These are phyloP conservation scores for Melitaea cinxia DNA, from an alignment of 1,140 invertebrate species.

Conservation along the genomic window DNA sequence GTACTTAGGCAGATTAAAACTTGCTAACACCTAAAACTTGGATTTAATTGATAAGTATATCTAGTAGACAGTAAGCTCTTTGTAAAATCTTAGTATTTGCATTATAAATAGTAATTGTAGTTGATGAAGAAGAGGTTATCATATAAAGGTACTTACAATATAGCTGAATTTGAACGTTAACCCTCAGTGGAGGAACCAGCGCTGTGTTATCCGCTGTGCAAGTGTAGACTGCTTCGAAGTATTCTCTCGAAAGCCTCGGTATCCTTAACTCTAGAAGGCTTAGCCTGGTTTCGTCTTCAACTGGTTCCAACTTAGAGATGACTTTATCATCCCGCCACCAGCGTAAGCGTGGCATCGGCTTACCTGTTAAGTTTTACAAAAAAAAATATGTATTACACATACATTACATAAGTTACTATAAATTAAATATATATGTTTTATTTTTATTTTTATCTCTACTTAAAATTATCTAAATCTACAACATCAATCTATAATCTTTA, in stretches of 20 bases:
- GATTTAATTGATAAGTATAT: too few relatives aligned
- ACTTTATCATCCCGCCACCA: slow-evolving; percentile 91
- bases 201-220: slow-evolving; percentile 92
- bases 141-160: slow-evolving; percentile 85
- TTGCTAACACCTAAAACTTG: too few relatives aligned
- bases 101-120: too few relatives aligned
- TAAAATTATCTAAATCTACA: too few relatives aligned
- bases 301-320: slow-evolving; percentile 59
- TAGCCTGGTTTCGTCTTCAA: slow-evolving; percentile 61
- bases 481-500: too few relatives aligned
- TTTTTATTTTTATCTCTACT: too few relatives aligned
- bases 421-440: too few relatives aligned
- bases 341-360: slow-evolving; percentile 87
- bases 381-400: neutral
- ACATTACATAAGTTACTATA: too few relatives aligned
- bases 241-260: slow-evolving; percentile 81
- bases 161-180: slow-evolving; percentile 87
- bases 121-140: too few relatives aligned
- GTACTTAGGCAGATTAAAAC: too few relatives aligned
- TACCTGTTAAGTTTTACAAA: slow-evolving; percentile 82
- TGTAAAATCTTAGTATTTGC: too few relatives aligned
- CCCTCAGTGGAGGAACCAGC: slow-evolving; percentile 84
- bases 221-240: slow-evolving; percentile 91
- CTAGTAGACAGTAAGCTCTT: too few relatives aligned
- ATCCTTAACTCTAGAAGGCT: slow-evolving; percentile 65